Evolutionary conservation across 2,888 invertebrate species (phyloP), one percentile per base, ranked within the genome.

Genomic region (Zele albiditarsus): DNA sequence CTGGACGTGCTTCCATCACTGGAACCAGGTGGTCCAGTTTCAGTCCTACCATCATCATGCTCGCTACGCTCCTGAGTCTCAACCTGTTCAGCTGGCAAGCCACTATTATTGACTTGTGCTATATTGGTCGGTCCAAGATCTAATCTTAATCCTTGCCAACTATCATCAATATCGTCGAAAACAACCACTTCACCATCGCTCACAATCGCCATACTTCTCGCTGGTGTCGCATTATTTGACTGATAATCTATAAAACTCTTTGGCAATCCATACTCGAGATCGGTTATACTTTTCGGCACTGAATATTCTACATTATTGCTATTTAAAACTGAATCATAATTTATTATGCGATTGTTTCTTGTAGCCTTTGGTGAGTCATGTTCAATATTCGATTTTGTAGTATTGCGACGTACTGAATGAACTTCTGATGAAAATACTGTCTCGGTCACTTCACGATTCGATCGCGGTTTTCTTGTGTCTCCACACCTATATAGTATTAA

Each of bases 131-230:
- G 82, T 28, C 82, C 83, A 42, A 89, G 79, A 77, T 89, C 88
- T 42, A 88, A 80, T 73, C 88, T 82, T 28, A 89, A 75, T 91
- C 93, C 93, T 90, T 94, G 94, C 95, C 95, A 95, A 84, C 93
- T 94, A 84, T 96, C 96, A 80, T 94, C 95, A 78, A 94, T 94
- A 88, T 96, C 96, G 87, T 97, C 96, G 85, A 97, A 96, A 70
- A 95, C 96, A 82, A 96, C 95, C 67, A 95, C 94, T 87, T 95
- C 96, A 25, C 94, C 94, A 77, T 94, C 94, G 70, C 93, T 93
- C 78, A 94, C 93, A 20, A 90, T 88, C 27, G 89, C 88, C 90
- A 89, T 89, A 79, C 86, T 90, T 86, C 87, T 89, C 71, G 84
- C 87, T 66, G 84, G 88, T 27, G 88, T 88, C 66, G 88, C 86